Evolutionary conservation across 2,797 vertebrate genomes (phyloP).

Genomic region (Protosalanx chinensis): DNA sequence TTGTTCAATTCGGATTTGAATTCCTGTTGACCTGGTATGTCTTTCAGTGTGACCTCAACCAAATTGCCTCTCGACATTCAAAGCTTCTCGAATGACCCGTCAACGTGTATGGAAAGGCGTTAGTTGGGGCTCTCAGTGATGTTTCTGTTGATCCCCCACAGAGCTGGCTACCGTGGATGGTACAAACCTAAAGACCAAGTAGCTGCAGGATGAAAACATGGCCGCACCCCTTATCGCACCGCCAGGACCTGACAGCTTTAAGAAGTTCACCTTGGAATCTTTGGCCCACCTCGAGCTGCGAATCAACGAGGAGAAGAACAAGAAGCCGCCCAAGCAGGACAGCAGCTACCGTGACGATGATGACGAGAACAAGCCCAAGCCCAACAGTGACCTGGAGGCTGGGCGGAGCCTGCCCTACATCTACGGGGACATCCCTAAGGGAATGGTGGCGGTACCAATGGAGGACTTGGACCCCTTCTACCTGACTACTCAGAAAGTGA

Average conservation of each 20-base stretch:
- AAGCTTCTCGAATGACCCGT: too few relatives aligned
- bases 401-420: constrained; percentile 97
- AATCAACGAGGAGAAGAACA: constrained; percentile 91
- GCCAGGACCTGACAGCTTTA: constrained; percentile 98
- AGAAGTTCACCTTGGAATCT: constrained; percentile 90
- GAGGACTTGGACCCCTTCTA: constrained; percentile 99
- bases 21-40: neutral
- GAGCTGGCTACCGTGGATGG: constrained; percentile 83
- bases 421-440: constrained; percentile 91
- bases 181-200: constrained; percentile 81
- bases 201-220: constrained; percentile 99
- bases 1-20: neutral
- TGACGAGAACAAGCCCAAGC: constrained; percentile 94
- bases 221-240: constrained; percentile 96
- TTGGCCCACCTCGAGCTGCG: constrained; percentile 94
- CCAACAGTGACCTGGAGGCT: constrained; percentile 94
- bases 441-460: constrained; percentile 91
- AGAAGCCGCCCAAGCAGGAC: constrained; percentile 92
- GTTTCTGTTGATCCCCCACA: constrained; percentile 41
- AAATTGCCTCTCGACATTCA: too few relatives aligned
- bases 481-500: constrained; percentile 93
- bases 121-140: too few relatives aligned
- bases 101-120: too few relatives aligned
- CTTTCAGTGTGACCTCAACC: too few relatives aligned
- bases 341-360: constrained; percentile 97